Evolutionary conservation across 2,888 invertebrate genomes (phyloP), one percentile per base, ranked within the genome.

Genomic region (Homarus gammarus): DNA sequence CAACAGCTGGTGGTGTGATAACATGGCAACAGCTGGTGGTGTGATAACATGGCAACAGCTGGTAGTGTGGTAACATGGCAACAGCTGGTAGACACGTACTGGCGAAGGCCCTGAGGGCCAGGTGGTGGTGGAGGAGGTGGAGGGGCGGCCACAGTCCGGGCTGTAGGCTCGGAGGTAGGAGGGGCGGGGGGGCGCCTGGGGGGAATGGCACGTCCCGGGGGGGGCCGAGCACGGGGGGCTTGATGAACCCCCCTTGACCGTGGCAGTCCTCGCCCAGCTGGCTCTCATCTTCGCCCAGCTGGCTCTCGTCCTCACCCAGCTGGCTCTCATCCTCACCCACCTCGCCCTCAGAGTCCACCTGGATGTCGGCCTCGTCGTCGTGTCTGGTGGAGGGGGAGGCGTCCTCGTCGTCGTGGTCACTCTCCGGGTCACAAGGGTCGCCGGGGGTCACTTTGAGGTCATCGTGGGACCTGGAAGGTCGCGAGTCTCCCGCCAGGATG

Each of bases 41-140:
- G n/a, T n/a, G n/a, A n/a, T n/a, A n/a, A n/a, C n/a, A n/a, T n/a
- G n/a, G n/a, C n/a, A n/a, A n/a, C n/a, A n/a, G n/a, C n/a, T n/a
- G n/a, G n/a, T n/a, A n/a, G n/a, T n/a, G n/a, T n/a, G n/a, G n/a
- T n/a, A n/a, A n/a, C n/a, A n/a, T 38, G 10, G 56, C 22, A 22
- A 10, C 10, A 49, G 18, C 3, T 18, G 56, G 18, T 56, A 22
- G 72, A 38, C 22, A 87, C 91, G 90, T 83, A 91, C 91, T 91
- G 84, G 79, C 51, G 36, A 89, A 68, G 36, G 91, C 84, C 86
- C 91, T 90, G 81, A 91, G 90, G 38, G 91, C 81, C 31, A 91
- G 87, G 68, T 91, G 91, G 75, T 91, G 91, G 70, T 91, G 91
- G 44, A 91, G 87, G 68, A 91, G 85, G 56, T 90, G 91, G 27